phyloP scores from a whole-genome alignment of 2,797 vertebrate genomes.

The Yasuhikotakia modesta region DNA sequence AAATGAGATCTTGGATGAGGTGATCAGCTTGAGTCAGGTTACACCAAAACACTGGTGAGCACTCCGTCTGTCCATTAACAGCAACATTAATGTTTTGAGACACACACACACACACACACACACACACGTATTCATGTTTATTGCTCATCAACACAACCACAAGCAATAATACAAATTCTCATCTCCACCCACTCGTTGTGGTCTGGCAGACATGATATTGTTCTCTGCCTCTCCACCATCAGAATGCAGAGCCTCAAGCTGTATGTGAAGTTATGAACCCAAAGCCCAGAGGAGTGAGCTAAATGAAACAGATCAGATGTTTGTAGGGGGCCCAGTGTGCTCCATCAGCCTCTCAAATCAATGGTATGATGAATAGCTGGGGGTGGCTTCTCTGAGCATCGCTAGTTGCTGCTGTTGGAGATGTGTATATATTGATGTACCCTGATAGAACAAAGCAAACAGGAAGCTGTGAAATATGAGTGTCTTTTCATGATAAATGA shows the following conservation, averaged over 20 bases:
- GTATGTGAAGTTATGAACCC: slow-evolving; percentile 36
- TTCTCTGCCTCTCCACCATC: neutral
- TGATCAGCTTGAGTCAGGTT: slow-evolving; percentile 97
- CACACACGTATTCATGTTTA: too few relatives aligned
- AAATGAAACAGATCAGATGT: slow-evolving; percentile 72
- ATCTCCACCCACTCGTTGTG: neutral
- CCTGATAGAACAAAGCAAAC: slow-evolving; percentile 69
- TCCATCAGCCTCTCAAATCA: slow-evolving; percentile 72
- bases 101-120: too few relatives aligned
- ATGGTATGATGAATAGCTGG: slow-evolving; percentile 78
- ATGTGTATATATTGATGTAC: slow-evolving; percentile 72
- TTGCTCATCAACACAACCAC: neutral
- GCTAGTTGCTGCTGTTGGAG: slow-evolving; percentile 68
- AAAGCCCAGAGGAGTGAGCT: slow-evolving; percentile 61
- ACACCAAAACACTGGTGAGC: slow-evolving; percentile 61
- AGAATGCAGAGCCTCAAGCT: slow-evolving; percentile 34
- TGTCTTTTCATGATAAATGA: slow-evolving; percentile 75
- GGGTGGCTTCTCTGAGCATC: slow-evolving; percentile 66
- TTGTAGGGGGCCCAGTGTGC: slow-evolving; percentile 66
- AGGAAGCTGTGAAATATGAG: slow-evolving; percentile 77
- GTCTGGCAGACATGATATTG: neutral
- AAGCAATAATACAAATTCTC: slow-evolving; percentile 1
- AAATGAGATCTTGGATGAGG: slow-evolving; percentile 98
- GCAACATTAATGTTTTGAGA: neutral
- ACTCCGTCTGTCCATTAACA: neutral